phyloP scores from a whole-genome alignment of 2,888 invertebrate species.

The Hemaris fuciformis region DNA sequence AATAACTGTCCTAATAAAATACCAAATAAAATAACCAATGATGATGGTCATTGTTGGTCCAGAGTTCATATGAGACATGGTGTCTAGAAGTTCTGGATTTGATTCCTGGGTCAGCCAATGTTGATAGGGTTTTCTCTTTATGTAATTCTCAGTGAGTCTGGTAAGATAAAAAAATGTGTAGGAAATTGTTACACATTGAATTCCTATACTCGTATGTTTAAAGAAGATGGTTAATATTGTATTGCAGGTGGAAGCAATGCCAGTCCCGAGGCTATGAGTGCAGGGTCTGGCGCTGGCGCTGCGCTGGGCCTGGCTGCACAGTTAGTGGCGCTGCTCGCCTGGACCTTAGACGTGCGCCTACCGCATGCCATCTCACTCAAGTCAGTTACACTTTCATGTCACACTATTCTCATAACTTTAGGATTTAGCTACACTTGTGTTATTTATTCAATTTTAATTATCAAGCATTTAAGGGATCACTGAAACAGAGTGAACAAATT shows the following conservation, averaged over 20 bases:
- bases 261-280: slow-evolving; percentile 22
- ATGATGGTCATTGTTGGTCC: no score
- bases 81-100: no score
- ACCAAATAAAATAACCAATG: no score
- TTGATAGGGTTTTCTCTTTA: no score
- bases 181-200: no score
- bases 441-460: no score
- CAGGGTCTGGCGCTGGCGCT: slow-evolving; percentile 62
- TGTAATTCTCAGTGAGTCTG: no score
- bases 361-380: slow-evolving; percentile 78
- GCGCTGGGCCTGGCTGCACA: slow-evolving; percentile 94
- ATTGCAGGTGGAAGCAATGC: not conserved
- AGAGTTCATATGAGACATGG: no score
- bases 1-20: no score
- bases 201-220: no score
- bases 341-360: slow-evolving; percentile 90
- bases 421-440: not conserved
- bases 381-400: slow-evolving; percentile 27
- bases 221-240: not conserved
- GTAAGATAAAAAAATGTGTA: no score
- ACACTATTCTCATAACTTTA: not conserved
- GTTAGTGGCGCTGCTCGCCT: slow-evolving; percentile 90
- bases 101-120: no score
- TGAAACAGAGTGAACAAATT: not conserved
- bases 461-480: not conserved